Evolutionary conservation across 2,113 vertebrate genomes (phyloP).

Genomic region (Pterocles orientalis): DNA sequence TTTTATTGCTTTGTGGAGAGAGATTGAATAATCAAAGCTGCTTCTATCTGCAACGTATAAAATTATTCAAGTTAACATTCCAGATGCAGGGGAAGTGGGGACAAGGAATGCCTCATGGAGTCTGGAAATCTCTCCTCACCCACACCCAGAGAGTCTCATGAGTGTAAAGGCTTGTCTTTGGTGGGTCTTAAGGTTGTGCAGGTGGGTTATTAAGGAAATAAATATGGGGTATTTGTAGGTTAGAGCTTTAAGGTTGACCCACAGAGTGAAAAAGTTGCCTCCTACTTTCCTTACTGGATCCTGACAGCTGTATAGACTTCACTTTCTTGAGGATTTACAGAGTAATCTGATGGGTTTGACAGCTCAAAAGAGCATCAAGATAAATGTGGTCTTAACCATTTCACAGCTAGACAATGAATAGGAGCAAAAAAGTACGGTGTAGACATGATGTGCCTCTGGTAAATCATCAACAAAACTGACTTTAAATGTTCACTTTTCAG

Average conservation of each 20-base stretch:
- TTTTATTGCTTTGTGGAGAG: constrained; percentile 1
- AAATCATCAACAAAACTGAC: neutral
- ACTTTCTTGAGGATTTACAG: neutral
- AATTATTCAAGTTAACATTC: neutral
- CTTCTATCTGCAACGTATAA: neutral
- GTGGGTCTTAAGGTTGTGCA: neutral
- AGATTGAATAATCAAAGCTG: neutral
- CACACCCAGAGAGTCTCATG: neutral
- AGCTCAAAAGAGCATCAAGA: neutral
- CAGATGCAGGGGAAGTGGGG: neutral
- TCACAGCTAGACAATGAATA: neutral
- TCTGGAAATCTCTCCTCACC: neutral
- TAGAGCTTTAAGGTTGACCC: neutral
- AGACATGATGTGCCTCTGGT: neutral
- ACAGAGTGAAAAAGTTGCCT: neutral
- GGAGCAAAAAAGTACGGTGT: neutral
- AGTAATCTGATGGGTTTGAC: neutral
- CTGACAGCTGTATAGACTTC: neutral
- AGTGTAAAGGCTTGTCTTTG: neutral
- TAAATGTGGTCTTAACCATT: neutral
- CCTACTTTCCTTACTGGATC: neutral
- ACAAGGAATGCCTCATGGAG: neutral
- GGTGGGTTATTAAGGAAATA: neutral
- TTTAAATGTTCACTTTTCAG: neutral
- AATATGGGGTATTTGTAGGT: neutral